These are phyloP conservation scores for Xylota segnis DNA, from an alignment of 2,888 invertebrate genomes.

Conservation along the genomic window DNA sequence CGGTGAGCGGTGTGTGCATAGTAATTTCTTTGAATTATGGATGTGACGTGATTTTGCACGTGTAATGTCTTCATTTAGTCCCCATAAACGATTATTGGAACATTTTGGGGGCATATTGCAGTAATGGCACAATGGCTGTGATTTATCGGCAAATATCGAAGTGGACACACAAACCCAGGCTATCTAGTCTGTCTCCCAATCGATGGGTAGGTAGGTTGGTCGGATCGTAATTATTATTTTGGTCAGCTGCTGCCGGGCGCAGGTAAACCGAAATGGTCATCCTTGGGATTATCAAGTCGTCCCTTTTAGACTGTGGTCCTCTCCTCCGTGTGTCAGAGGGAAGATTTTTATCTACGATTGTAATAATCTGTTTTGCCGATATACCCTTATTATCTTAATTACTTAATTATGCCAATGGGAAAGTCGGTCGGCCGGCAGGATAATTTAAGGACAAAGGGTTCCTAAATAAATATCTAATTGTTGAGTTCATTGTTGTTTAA, in stretches of 20 bases:
- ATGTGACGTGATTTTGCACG: conserved; percentile 77
- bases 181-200: neutral
- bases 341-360: conserved; percentile 50
- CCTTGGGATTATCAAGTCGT: conserved; percentile 47
- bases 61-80: conserved; percentile 76
- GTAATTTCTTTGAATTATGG: conserved; percentile 75
- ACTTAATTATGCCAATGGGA: conserved; percentile 61
- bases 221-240: conserved; percentile 48
- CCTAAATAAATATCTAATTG: conserved; percentile 44
- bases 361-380: conserved; percentile 45
- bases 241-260: conserved; percentile 55
- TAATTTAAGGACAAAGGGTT: conserved; percentile 48
- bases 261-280: conserved; percentile 58
- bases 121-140: conserved; percentile 67
- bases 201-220: conserved; percentile 9
- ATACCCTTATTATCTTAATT: conserved; percentile 65
- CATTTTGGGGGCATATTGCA: conserved; percentile 67
- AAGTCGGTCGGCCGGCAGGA: neutral
- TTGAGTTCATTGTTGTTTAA: conserved; percentile 31
- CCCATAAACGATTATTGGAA: conserved; percentile 66
- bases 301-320: neutral
- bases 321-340: neutral
- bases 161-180: neutral
- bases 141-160: conserved; percentile 51
- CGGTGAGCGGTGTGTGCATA: conserved; percentile 58